Conservation (phyloP, 2,888 invertebrate genomes). For the Morpho helenor region DNA sequence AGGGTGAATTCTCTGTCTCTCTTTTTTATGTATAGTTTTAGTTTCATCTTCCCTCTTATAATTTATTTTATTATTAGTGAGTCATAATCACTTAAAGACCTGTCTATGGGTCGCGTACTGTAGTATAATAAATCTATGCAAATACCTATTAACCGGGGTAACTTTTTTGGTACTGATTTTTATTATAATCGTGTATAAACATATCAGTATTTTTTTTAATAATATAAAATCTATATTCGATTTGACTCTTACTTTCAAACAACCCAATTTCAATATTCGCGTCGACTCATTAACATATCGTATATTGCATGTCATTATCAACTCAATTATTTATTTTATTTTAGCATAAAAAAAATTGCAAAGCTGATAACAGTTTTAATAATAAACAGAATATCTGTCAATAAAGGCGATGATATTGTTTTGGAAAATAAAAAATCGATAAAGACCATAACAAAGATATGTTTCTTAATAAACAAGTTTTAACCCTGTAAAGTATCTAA, state of each 20-base stretch:
- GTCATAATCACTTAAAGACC: too few species aligned
- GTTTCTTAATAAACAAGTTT: slow-evolving; percentile 53
- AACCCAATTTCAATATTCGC: too few species aligned
- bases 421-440: slow-evolving; percentile 7
- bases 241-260: neutral
- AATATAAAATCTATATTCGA: neutral
- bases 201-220: neutral
- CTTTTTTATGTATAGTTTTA: neutral
- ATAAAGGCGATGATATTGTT: neutral
- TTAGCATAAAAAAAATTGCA: neutral
- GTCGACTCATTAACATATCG: too few species aligned
- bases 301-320: neutral
- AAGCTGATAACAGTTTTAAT: neutral
- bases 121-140: too few species aligned
- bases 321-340: neutral
- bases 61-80: neutral
- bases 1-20: neutral
- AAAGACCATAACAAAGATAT: slow-evolving; percentile 49
- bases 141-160: too few species aligned
- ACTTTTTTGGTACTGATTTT: too few species aligned
- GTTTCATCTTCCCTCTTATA: too few species aligned
- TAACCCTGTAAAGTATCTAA: slow-evolving; percentile 72
- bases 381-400: neutral
- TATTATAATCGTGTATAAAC: neutral
- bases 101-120: too few species aligned